Base-by-base conservation (phyloP, 2,888 invertebrate species). In the Lepidocyrtoides sp. region DNA sequence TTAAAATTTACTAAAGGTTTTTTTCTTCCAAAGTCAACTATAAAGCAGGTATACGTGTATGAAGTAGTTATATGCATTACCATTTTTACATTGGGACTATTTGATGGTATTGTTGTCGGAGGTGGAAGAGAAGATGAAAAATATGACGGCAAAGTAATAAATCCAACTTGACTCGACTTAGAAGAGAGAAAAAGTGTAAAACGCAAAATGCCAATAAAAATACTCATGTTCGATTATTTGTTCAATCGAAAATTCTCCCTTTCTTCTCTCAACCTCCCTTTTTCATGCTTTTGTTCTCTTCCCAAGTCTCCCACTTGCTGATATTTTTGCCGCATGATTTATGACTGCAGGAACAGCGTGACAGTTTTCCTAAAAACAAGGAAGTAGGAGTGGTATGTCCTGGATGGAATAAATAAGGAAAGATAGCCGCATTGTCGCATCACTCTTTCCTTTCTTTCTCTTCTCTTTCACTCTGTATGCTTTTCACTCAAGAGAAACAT, bases 261-360 rank as follows among this genome's bases (percentile, higher is more conserved):
- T 41, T 66, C 81, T 20, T 48, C 44, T 44, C 20, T 66, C 14
- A 1, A 2, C 7, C 20, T 29, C 26, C 20, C n/a, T 77, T 17
- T 26, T 17, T n/a, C 17, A 51, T 29, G 20, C 60, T 81, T 81
- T 32, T 60, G 29, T 77, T 72, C 12, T 41, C 57, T 57, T 23
- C n/a, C n/a, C n/a, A n/a, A n/a, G n/a, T 41, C 44, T 20, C 20
- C 72, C 41, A 72, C 81, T 75, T 60, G 54, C 60, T 81, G 87
- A 87, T 87, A 92, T 89, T 91, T 93, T 93, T 92, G 91, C 92
- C 91, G 89, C 91, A 93, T 93, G 93, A 93, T 93, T 93, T 93
- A 93, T 93, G 92, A 92, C 92, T 93, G 93, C 93, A 92, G 93
- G 92, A 93, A 92, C 84, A 86, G 88, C 93, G 92, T 93, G 93